These are phyloP conservation scores for Myathropa florea DNA, from an alignment of 2,888 invertebrate species.

Conservation along the genomic window DNA sequence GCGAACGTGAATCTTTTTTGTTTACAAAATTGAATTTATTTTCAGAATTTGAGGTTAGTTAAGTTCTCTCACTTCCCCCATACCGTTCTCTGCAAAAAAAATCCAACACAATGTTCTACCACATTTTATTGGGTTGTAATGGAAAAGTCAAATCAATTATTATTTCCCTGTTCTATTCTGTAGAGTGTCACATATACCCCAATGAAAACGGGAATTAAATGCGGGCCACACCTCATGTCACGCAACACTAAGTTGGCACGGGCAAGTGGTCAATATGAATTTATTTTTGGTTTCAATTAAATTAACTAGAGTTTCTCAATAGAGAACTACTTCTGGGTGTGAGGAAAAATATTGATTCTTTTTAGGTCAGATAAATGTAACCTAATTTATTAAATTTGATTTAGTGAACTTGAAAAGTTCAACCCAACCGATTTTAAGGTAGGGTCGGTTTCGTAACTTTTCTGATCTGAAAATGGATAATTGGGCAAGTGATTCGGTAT, in stretches of 20 bases:
- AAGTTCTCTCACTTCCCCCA: background rate
- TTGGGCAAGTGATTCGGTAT: background rate
- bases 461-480: background rate
- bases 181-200: conserved; percentile 12
- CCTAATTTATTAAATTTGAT: conserved; percentile 45
- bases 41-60: conserved; percentile 45
- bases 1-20: conserved; percentile 46
- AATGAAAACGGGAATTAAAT: conserved; percentile 17
- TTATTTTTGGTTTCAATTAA: conserved; percentile 59
- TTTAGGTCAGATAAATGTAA: conserved; percentile 27
- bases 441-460: background rate
- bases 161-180: background rate
- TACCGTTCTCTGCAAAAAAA: conserved; percentile 40
- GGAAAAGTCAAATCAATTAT: conserved; percentile 63
- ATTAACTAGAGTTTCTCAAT: conserved; percentile 34
- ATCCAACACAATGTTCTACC: conserved; percentile 26
- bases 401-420: conserved; percentile 38
- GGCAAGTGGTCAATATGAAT: conserved; percentile 56
- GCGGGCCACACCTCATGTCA: conserved; percentile 61
- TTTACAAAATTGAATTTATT: conserved; percentile 61
- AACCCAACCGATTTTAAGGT: background rate
- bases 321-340: conserved; percentile 7
- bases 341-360: conserved; percentile 48
- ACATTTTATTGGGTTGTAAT: conserved; percentile 49
- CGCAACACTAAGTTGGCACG: conserved; percentile 33